Conservation (phyloP, 2,113 vertebrate genomes). For the Muscicapa adusta region DNA sequence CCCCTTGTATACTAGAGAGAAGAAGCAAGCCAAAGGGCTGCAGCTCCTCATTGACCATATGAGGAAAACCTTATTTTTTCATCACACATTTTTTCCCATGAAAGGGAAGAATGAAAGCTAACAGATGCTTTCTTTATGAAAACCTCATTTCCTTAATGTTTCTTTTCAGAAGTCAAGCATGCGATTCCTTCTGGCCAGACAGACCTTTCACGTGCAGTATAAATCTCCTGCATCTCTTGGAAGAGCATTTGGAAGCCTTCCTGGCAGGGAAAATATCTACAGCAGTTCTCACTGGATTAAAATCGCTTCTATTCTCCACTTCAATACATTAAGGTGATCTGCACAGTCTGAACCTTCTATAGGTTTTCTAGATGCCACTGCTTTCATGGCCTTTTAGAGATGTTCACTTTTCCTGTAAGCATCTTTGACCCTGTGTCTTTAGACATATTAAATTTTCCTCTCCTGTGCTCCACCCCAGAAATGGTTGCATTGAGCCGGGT, state of each 20-base stretch:
- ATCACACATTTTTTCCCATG: slow-evolving; percentile 43
- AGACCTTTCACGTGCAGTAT: not conserved
- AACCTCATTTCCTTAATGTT: slow-evolving; percentile 37
- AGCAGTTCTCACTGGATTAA: not conserved
- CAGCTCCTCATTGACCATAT: slow-evolving; percentile 26
- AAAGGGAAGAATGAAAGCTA: slow-evolving; percentile 45
- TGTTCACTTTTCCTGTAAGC: not conserved
- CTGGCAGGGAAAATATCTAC: not conserved
- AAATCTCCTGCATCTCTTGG: slow-evolving; percentile 24
- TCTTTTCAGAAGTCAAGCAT: slow-evolving; percentile 39
- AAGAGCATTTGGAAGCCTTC: slow-evolving; percentile 18
- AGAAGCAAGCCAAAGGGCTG: not conserved
- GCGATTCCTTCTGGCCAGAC: slow-evolving; percentile 54
- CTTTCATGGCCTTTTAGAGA: not conserved
- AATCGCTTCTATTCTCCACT: not conserved
- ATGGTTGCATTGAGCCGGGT: not conserved
- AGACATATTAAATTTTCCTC: not conserved
- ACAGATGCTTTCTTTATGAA: slow-evolving; percentile 53
- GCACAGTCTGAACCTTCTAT: not conserved
- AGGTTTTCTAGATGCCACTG: not conserved
- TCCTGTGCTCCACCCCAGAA: slow-evolving; percentile 4
- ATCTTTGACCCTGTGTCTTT: not conserved
- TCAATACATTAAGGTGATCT: not conserved
- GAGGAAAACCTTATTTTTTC: slow-evolving; percentile 47
- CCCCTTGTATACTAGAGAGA: not conserved